phyloP scores from a whole-genome alignment of 2,888 invertebrate genomes.

The Oligia latruncula region DNA sequence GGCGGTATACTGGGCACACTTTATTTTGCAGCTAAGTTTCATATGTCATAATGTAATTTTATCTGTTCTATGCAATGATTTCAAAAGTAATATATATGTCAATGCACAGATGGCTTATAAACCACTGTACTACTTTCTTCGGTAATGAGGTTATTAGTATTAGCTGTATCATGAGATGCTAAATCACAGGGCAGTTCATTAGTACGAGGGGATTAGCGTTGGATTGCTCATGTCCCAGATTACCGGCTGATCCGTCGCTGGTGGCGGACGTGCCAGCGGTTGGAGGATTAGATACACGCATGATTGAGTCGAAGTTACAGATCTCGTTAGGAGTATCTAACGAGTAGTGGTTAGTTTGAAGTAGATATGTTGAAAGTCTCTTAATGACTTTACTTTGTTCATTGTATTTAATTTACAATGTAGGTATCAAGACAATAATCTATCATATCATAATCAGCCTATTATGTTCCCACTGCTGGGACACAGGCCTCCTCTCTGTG shows the following conservation, averaged over 20 bases:
- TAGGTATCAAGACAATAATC: too few species aligned
- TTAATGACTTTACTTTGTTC: not conserved
- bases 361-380: not conserved
- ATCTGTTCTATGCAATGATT: too few species aligned
- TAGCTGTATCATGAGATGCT: conserved; percentile 38
- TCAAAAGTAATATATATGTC: too few species aligned
- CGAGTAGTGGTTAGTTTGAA: not conserved
- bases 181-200: conserved; percentile 54
- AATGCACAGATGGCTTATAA: conserved; percentile 8
- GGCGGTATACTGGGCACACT: not conserved
- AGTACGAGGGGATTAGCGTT: conserved; percentile 42
- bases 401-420: not conserved
- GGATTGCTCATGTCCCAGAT: conserved; percentile 44
- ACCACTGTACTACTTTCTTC: conserved; percentile 53
- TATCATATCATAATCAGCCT: too few species aligned
- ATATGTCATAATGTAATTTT: too few species aligned
- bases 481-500: too few species aligned
- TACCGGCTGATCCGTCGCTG: conserved; percentile 5
- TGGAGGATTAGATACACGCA: conserved; percentile 24
- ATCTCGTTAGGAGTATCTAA: conserved; percentile 8
- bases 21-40: too few species aligned
- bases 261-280: not conserved
- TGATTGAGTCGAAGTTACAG: conserved; percentile 13
- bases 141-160: conserved; percentile 53
- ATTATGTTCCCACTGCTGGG: too few species aligned